phyloP scores from a whole-genome alignment of 2,888 invertebrate genomes.

The Epistrophella euchroma region DNA sequence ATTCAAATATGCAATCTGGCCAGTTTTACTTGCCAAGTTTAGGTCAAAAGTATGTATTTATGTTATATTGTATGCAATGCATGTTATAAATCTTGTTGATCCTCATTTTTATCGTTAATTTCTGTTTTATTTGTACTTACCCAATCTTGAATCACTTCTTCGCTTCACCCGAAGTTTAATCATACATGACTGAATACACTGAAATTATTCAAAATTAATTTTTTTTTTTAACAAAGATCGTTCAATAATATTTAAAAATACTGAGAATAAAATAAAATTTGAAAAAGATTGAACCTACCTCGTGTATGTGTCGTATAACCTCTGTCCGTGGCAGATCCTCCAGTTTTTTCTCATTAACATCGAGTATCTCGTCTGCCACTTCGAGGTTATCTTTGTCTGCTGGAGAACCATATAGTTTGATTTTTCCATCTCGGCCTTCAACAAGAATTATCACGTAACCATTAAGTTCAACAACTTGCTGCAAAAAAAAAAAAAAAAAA shows the following conservation, averaged over 20 bases:
- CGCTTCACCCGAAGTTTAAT: conserved; percentile 97
- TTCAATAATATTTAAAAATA: conserved; percentile 13
- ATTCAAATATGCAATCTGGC: no score
- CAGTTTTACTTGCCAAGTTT: no score
- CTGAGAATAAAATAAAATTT: background rate
- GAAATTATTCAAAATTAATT: conserved; percentile 82
- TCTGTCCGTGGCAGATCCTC: conserved; percentile 96
- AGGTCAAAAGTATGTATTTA: no score
- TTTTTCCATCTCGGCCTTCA: conserved; percentile 96
- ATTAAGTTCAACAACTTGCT: conserved; percentile 92
- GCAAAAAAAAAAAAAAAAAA: conserved; percentile 70
- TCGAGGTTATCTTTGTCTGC: conserved; percentile 97
- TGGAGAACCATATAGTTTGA: conserved; percentile 96
- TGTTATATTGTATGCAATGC: no score
- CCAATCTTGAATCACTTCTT: conserved; percentile 93
- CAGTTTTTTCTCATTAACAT: conserved; percentile 96
- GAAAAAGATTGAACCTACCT: conserved; percentile 86
- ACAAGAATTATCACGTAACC: conserved; percentile 98
- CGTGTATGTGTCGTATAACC: conserved; percentile 97
- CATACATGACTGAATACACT: conserved; percentile 98
- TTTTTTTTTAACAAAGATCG: background rate
- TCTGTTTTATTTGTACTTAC: conserved; percentile 88
- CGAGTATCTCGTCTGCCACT: conserved; percentile 98
- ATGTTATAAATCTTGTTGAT: no score
- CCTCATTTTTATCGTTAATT: no score